Evolutionary conservation across 2,797 vertebrate species (phyloP), one percentile per base, ranked within the genome.

Genomic region (Silurus aristotelis): DNA sequence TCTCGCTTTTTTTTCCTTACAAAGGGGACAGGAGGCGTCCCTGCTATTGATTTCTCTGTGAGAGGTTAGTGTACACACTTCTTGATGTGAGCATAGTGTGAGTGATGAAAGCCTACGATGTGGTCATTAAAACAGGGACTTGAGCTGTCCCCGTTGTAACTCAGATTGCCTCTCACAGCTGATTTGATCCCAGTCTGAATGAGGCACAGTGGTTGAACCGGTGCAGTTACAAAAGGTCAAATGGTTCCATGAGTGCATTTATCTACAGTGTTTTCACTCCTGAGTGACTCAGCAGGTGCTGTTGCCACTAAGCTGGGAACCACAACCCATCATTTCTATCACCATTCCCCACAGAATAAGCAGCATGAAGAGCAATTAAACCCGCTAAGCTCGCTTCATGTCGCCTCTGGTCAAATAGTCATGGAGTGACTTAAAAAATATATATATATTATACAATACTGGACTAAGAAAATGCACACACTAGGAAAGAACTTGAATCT

Each of bases 21-120:
- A 64, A 75, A 83, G 0, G 27, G 63, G 76, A 38, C 56, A 77
- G 56, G 66, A 81, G 58, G 72, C 20, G 55, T 68, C 60, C 38
- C 52, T 20, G 15, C 48, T 87, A 87, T 89, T 88, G 84, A 89
- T 89, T 88, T 82, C 70, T 85, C 73, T 63, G 66, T 61, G 71
- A 72, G 66, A 80, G 22, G 27, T 86, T 58, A 73, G 25, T 83
- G 73, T 84, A 80, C 70, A 83, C 31, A 68, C 78, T 52, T 58
- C 48, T 52, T 71, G 67, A 84, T 76, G 86, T 77, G 80, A 70
- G 66, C 73, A 83, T 61, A 64, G 58, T 81, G 85, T 63, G 64
- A 86, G 63, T 55, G 76, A 83, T 83, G 81, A 83, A 83, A 79
- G 67, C 73, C 75, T 56, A 56, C 67, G 82, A 86, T 55, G 75